Percentiles rank a stretch among this genome's conserved stretches.
These are phyloP conservation scores for Ephydatia muelleri DNA, from an alignment of 37 sponge, comb jelly and placozoan genomes.

Conservation along the genomic window DNA sequence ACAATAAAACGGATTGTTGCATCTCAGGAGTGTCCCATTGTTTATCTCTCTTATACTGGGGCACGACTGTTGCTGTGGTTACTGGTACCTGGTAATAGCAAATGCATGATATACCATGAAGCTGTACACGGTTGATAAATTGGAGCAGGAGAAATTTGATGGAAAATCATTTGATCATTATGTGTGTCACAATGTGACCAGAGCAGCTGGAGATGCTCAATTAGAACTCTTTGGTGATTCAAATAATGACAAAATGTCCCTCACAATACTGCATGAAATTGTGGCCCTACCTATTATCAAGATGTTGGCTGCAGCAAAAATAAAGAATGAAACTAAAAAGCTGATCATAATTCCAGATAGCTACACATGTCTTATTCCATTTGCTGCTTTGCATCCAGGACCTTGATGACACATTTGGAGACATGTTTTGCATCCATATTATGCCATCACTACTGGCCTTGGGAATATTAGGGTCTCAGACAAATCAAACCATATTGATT, in stretches of 20 bases:
- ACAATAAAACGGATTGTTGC: conserved; percentile 20
- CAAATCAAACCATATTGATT: conserved; percentile 14
- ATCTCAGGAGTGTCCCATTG: conserved; percentile 23
- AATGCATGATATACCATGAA: conserved; percentile 31
- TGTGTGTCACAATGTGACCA: conserved; percentile 44
- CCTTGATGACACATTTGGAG: conserved; percentile 33
- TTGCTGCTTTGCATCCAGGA: conserved; percentile 45
- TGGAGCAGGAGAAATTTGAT: conserved; percentile 41
- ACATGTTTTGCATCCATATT: conserved; percentile 42
- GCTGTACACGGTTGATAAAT: conserved; percentile 26
- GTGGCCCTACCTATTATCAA: conserved; percentile 40
- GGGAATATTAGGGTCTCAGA: conserved; percentile 28
- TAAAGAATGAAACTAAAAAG: background rate
- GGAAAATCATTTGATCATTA: conserved; percentile 64
- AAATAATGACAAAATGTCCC: conserved; percentile 5
- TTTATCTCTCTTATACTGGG: conserved; percentile 69
- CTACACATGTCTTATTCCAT: conserved; percentile 61
- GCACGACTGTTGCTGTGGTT: conserved; percentile 64
- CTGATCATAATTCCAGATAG: conserved; percentile 64
- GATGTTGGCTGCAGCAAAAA: conserved; percentile 2
- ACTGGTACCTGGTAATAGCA: conserved; percentile 35
- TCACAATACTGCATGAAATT: conserved; percentile 46
- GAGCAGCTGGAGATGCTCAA: conserved; percentile 7
- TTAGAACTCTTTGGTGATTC: conserved; percentile 38
- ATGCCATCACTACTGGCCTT: conserved; percentile 65